Percentiles rank a stretch among this genome's conserved stretches.
These are phyloP conservation scores for Branchipolynoe longqiensis DNA, from an alignment of 2,888 invertebrate genomes.

Conservation along the genomic window DNA sequence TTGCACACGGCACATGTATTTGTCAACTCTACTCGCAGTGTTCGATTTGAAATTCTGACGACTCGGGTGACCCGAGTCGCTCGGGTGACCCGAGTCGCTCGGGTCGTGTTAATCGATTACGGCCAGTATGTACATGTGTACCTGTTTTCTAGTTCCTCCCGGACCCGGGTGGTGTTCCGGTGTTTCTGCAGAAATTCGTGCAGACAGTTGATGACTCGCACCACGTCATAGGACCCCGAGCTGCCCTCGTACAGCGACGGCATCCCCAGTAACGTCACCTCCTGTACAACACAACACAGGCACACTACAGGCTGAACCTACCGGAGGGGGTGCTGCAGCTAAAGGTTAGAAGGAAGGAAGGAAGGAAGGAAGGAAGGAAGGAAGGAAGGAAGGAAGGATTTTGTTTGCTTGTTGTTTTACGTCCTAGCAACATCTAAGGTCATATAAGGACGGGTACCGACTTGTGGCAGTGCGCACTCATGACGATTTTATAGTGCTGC, in stretches of 20 bases:
- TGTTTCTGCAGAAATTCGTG: constrained; percentile 74
- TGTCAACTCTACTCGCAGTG: no score
- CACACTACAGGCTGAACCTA: background rate
- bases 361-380: no score
- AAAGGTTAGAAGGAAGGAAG: no score
- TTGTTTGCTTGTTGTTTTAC: background rate
- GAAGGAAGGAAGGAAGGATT: background rate
- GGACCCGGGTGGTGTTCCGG: constrained; percentile 71
- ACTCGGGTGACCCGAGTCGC: no score
- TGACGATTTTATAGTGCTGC: no score
- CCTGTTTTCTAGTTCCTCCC: constrained; percentile 77
- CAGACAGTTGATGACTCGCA: constrained; percentile 73
- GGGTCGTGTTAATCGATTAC: no score
- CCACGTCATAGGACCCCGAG: constrained; percentile 68
- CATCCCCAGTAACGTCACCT: constrained; percentile 69
- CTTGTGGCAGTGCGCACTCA: no score
- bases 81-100: no score
- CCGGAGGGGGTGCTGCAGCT: background rate
- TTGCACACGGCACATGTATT: no score
- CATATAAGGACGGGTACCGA: no score
- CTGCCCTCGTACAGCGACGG: constrained; percentile 68
- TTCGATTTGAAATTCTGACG: no score
- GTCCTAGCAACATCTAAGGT: background rate
- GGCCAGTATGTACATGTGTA: no score
- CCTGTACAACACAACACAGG: constrained; percentile 37